Conservation (phyloP, 2,888 invertebrate genomes). For the Melanchra persicariae region DNA sequence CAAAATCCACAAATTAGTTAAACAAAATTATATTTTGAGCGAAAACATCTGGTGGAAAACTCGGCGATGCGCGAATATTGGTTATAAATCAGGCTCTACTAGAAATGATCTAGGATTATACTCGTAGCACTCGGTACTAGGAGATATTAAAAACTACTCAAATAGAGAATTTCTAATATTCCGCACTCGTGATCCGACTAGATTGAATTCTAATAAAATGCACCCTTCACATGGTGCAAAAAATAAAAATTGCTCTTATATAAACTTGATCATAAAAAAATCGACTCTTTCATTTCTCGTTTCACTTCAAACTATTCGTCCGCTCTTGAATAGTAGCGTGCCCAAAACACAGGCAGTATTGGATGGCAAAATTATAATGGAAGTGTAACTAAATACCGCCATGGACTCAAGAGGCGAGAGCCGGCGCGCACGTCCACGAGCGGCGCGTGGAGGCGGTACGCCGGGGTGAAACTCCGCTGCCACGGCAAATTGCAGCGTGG, state of each 20-base stretch:
- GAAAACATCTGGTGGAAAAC: background rate
- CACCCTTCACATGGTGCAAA: background rate
- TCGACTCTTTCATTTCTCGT: background rate
- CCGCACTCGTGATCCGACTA: background rate
- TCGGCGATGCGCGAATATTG: background rate
- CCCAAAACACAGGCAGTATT: background rate
- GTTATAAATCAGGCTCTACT: background rate
- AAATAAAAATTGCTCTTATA: too few relatives aligned
- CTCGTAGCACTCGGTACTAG: too few relatives aligned
- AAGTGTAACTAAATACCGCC: slow-evolving; percentile 29
- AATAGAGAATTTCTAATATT: slow-evolving; percentile 2
- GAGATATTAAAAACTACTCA: background rate
- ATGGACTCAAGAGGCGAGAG: too few relatives aligned
- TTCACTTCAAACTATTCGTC: background rate
- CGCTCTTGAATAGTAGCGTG: background rate
- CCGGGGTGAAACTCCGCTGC: too few relatives aligned
- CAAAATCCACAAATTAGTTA: background rate
- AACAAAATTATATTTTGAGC: background rate
- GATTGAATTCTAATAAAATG: background rate
- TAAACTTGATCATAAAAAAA: too few relatives aligned
- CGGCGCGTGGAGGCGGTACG: too few relatives aligned
- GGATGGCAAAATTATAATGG: background rate
- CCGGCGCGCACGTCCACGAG: too few relatives aligned
- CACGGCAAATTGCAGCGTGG: too few relatives aligned
- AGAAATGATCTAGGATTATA: too few relatives aligned